Base-by-base conservation (phyloP, 1,140 invertebrate genomes). In the Drosophila nigrodunni region DNA sequence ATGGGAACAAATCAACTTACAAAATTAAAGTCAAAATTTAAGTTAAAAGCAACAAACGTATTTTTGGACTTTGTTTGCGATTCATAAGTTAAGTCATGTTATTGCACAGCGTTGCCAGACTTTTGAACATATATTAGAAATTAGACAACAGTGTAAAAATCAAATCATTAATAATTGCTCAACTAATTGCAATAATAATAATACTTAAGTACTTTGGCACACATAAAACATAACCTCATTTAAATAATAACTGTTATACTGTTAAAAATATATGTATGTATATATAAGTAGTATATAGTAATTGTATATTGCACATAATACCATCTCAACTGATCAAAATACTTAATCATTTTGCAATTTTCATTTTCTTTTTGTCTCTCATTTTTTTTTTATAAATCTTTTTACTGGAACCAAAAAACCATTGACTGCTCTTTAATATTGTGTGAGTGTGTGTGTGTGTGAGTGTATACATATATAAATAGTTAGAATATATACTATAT, bases 351-450 rank as follows among this genome's bases (percentile, higher is more conserved):
- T 15, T 37, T 43, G 10, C 50, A 25, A 44, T 35, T 49, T 37
- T 7, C 4, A 15, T 57, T 57, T 18, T 13, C 9, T 57, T n/a
- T 69, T 30, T 37, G 6, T 34, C 44, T 11, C 47, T 46, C 8
- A 41, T n/a, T 54, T 52, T 75, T 18, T 70, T 54, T 39, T 41
- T 61, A 15, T 15, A 15, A 49, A 13, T 66, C 25, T 58, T 43
- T 66, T 72, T 59, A 41, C 62, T 85, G 82, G 82, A 87, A 87
- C 82, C 82, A 87, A 87, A 87, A 87, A 87, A 87, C 82, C 82
- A 87, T 87, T 87, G 82, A 87, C 82, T 87, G 82, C 82, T 86
- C 71, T 44, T 78, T 77, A 77, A 87, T 82, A 77, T 87, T 69
- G 72, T 82, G 77, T 86, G 52, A 70, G 59, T 73, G 49, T 71